phyloP scores from a whole-genome alignment of 1,140 invertebrate genomes.

The Lepeophtheirus salmonis region DNA sequence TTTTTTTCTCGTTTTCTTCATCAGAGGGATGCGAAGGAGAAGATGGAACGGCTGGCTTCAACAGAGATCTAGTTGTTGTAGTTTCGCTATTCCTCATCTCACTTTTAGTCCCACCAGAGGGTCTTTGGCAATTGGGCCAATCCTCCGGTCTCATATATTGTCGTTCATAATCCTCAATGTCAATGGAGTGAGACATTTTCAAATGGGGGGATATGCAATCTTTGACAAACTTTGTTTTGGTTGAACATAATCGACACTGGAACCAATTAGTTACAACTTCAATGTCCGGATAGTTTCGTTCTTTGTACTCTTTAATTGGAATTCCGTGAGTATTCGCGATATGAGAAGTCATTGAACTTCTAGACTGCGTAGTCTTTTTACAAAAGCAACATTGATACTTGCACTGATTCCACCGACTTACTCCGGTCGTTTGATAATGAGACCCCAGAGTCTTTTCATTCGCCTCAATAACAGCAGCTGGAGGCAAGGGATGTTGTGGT shows the following conservation, averaged over 20 bases:
- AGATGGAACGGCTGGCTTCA: background rate
- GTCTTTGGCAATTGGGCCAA: background rate
- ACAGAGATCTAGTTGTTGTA: background rate
- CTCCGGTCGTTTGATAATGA: conserved; percentile 1
- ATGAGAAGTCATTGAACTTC: conserved; percentile 10
- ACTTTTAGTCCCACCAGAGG: background rate
- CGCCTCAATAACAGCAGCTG: background rate
- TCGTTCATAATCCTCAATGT: conserved; percentile 7
- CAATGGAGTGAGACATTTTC: conserved; percentile 14
- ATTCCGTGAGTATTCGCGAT: conserved; percentile 11
- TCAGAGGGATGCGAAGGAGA: too few species aligned
- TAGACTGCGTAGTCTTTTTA: conserved; percentile 1
- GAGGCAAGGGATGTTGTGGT: background rate
- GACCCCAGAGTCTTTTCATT: background rate
- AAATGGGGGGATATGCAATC: conserved; percentile 15
- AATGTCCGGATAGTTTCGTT: conserved; percentile 15
- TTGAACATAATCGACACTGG: conserved; percentile 6
- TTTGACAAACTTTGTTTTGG: conserved; percentile 15
- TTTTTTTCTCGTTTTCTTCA: background rate
- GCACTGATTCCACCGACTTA: conserved; percentile 11
- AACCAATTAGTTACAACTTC: conserved; percentile 12
- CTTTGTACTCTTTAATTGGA: conserved; percentile 14
- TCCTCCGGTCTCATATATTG: conserved; percentile 9
- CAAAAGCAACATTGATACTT: conserved; percentile 14
- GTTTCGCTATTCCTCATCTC: conserved; percentile 9